phyloP scores from a whole-genome alignment of 2,113 vertebrate genomes.

The Clarias batrachus region DNA sequence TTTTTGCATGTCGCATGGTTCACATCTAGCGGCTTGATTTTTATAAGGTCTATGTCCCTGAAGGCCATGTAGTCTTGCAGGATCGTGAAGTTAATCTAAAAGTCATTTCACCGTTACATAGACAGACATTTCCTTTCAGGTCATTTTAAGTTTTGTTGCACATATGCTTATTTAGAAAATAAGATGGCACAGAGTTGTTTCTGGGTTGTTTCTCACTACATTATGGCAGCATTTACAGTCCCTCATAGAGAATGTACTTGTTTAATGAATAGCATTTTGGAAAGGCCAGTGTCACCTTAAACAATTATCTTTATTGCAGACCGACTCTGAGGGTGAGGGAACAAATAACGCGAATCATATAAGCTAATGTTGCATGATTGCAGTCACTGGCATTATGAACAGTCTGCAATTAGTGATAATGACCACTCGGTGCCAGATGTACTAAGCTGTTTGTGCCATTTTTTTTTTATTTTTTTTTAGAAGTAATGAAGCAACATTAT shows the following conservation, averaged over 20 bases:
- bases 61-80: conserved; percentile 10
- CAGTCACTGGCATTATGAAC: conserved; percentile 31
- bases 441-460: background rate
- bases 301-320: conserved; percentile 6
- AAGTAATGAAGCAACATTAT: background rate
- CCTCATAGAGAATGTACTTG: background rate
- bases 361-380: conserved; percentile 38
- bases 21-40: conserved; percentile 21
- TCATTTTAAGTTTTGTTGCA: conserved; percentile 6
- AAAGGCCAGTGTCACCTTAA: conserved; percentile 11
- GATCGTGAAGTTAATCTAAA: conserved; percentile 26
- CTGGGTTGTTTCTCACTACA: background rate
- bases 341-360: background rate
- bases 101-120: background rate
- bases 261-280: conserved; percentile 27
- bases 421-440: conserved; percentile 19
- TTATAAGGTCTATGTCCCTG: background rate
- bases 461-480: background rate
- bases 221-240: conserved; percentile 3
- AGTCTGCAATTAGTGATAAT: conserved; percentile 40
- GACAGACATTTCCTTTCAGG: background rate
- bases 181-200: background rate
- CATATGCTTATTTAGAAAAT: background rate
- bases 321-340: conserved; percentile 1
- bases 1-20: conserved; percentile 15